Evolutionary conservation across 2,888 invertebrate genomes (phyloP).

Genomic region (Melieria picta): DNA sequence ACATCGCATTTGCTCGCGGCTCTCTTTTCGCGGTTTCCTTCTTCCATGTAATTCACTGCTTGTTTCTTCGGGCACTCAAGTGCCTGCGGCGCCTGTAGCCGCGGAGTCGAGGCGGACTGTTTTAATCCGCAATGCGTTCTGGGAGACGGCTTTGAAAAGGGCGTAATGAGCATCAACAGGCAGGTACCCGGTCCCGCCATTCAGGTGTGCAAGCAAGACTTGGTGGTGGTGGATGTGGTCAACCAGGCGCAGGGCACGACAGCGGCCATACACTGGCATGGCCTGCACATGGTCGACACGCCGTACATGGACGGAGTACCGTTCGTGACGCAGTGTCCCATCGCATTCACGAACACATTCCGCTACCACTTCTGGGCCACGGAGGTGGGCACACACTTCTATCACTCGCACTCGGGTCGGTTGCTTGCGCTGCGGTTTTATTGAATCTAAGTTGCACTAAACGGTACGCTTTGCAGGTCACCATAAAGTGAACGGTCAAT

Average conservation of each 20-base stretch:
- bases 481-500: conserved; percentile 83
- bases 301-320: conserved; percentile 90
- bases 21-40: neutral
- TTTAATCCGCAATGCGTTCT: conserved; percentile 67
- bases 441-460: no score
- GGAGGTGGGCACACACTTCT: conserved; percentile 83
- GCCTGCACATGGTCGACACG: conserved; percentile 77
- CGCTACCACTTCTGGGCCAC: conserved; percentile 77
- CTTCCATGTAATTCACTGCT: neutral
- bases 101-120: conserved; percentile 63
- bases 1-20: neutral
- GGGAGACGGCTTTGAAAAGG: conserved; percentile 67
- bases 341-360: conserved; percentile 74
- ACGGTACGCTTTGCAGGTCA: conserved; percentile 66
- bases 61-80: conserved; percentile 47
- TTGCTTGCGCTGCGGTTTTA: neutral
- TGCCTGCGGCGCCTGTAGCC: conserved; percentile 67
- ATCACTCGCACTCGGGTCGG: conserved; percentile 73
- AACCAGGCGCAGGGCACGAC: conserved; percentile 80
- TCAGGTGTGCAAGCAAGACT: conserved; percentile 82
- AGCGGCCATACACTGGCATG: conserved; percentile 90
- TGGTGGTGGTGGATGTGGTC: conserved; percentile 80
- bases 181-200: conserved; percentile 68
- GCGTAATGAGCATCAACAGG: conserved; percentile 67
- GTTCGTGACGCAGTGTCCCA: conserved; percentile 84